A percentile compares a stretch with the other conserved stretches of the same genome.
These are phyloP conservation scores for Neotoma lepida DNA, from an alignment of 2,113 vertebrate species.

Conservation along the genomic window DNA sequence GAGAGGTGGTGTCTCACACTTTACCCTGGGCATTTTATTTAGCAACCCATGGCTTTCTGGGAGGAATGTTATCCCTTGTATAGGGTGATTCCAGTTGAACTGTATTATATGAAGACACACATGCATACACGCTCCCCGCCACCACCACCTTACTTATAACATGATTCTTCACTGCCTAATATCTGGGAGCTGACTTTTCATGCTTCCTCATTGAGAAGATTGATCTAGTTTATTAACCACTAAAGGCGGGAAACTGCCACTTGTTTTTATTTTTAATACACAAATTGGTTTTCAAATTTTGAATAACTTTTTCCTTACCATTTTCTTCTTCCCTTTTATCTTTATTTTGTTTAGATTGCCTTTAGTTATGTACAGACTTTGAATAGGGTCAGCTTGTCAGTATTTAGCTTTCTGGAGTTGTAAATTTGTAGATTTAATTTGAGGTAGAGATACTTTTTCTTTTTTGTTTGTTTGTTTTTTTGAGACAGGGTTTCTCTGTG, in stretches of 20 bases:
- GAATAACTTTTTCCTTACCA: neutral
- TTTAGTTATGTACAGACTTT: neutral
- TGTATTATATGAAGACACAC: neutral
- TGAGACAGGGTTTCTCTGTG: no score
- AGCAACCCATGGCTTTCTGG: neutral
- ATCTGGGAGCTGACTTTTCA: neutral
- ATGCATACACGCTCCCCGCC: neutral
- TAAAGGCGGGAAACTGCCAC: neutral
- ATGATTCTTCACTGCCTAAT: neutral
- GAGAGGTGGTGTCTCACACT: neutral
- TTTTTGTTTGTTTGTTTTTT: no score
- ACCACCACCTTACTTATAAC: neutral
- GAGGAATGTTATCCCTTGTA: no score
- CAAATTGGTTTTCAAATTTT: neutral
- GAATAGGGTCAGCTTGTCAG: neutral
- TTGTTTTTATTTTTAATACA: neutral
- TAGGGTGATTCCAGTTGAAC: neutral
- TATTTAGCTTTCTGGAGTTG: neutral
- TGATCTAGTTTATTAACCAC: neutral
- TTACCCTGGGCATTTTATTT: neutral
- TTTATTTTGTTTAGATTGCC: neutral
- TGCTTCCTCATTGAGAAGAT: neutral
- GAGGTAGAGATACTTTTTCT: neutral
- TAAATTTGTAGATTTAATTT: neutral
- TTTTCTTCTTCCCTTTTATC: neutral